Conservation (phyloP, 2,113 vertebrate species). For the Xyrauchen texanus region DNA sequence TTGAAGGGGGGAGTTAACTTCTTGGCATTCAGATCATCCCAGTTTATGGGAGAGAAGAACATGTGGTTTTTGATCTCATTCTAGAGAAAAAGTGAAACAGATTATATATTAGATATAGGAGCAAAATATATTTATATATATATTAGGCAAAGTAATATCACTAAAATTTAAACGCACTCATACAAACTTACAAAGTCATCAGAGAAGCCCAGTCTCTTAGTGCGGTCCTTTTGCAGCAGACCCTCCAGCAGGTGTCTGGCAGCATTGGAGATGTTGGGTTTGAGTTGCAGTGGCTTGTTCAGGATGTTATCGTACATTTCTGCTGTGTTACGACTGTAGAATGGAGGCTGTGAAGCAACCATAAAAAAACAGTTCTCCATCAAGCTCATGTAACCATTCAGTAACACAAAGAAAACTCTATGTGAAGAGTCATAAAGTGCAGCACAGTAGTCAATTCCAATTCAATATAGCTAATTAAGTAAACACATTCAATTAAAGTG, state of each 20-base stretch:
- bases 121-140: too few species aligned
- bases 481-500: background rate
- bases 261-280: slow-evolving; percentile 97
- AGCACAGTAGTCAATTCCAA: too few species aligned
- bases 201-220: slow-evolving; percentile 90
- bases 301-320: slow-evolving; percentile 99
- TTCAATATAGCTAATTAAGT: too few species aligned
- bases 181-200: slow-evolving; percentile 90
- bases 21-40: slow-evolving; percentile 98
- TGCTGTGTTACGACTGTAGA: slow-evolving; percentile 97
- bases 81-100: slow-evolving; percentile 71
- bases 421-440: too few species aligned
- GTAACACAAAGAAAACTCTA: too few species aligned
- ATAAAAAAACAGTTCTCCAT: slow-evolving; percentile 1
- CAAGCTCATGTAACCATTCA: too few species aligned
- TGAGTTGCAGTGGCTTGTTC: slow-evolving; percentile 96
- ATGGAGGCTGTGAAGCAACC: slow-evolving; percentile 83
- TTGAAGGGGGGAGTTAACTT: slow-evolving; percentile 98
- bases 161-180: background rate
- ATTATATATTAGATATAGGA: slow-evolving; percentile 41
- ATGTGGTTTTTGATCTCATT: slow-evolving; percentile 96
- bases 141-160: background rate
- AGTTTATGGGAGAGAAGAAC: slow-evolving; percentile 98
- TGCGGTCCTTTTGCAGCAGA: slow-evolving; percentile 93
- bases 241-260: slow-evolving; percentile 93